Evolutionary conservation across 1,140 invertebrate species (phyloP).

Genomic region (Anthonomus grandis): DNA sequence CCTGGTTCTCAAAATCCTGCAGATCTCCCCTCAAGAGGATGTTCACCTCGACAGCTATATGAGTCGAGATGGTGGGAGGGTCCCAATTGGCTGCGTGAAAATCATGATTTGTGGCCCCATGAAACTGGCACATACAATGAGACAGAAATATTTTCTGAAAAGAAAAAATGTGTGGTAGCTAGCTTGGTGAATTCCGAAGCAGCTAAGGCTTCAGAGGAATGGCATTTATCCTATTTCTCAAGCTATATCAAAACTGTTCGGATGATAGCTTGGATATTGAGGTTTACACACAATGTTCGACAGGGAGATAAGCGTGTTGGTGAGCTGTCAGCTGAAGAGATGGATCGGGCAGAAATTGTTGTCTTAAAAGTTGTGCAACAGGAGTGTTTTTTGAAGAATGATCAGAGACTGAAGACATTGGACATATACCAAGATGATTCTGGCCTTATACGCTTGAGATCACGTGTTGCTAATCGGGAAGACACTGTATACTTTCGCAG

Average conservation of each 20-base stretch:
- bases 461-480: too few species aligned
- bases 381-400: too few species aligned
- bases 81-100: slow-evolving; percentile 34
- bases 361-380: too few species aligned
- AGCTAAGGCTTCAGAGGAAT: too few species aligned
- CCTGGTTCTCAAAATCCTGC: slow-evolving; percentile 47
- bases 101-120: not conserved
- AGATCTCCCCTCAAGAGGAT: slow-evolving; percentile 49
- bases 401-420: too few species aligned
- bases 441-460: too few species aligned
- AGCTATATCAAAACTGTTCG: slow-evolving; percentile 34
- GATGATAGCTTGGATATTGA: slow-evolving; percentile 33
- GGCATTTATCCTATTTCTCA: slow-evolving; percentile 25
- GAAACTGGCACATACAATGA: not conserved
- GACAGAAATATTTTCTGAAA: not conserved
- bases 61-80: slow-evolving; percentile 48
- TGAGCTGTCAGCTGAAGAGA: too few species aligned
- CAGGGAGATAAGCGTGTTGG: too few species aligned
- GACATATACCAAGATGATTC: too few species aligned
- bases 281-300: too few species aligned
- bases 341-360: too few species aligned
- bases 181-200: not conserved
- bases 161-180: slow-evolving; percentile 15
- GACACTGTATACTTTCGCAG: too few species aligned
- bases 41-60: slow-evolving; percentile 33